Evolutionary conservation across 2,888 invertebrate species (phyloP).

Genomic region (Synergus gifuensis): DNA sequence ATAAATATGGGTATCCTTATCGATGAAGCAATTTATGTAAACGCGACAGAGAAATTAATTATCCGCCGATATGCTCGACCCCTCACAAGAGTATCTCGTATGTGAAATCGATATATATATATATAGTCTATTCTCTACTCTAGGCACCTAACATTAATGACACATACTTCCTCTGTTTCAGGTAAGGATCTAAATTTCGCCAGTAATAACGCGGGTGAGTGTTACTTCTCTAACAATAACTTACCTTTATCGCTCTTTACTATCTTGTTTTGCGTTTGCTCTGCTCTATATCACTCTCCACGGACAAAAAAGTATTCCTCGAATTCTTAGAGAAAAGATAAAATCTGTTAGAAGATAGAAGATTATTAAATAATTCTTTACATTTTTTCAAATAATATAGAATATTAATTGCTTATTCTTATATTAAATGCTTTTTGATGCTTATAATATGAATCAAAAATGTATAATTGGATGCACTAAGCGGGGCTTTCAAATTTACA

Average conservation of each 20-base stretch:
- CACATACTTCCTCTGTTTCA: slow-evolving; percentile 65
- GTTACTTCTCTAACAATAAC: slow-evolving; percentile 68
- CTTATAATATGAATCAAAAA: neutral
- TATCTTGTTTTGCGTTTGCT: slow-evolving; percentile 26
- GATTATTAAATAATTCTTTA: neutral
- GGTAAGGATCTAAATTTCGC: slow-evolving; percentile 77
- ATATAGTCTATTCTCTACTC: neutral
- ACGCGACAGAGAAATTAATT: slow-evolving; percentile 51
- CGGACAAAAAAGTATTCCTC: neutral
- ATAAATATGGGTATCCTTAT: slow-evolving; percentile 29
- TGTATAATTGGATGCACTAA: neutral
- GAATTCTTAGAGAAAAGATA: neutral
- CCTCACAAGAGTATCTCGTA: slow-evolving; percentile 45
- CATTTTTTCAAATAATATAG: neutral
- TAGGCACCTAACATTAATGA: slow-evolving; percentile 54
- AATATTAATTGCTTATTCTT: neutral
- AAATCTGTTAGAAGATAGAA: neutral
- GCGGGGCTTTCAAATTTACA: neutral
- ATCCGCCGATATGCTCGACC: neutral
- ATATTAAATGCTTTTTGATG: neutral
- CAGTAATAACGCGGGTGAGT: slow-evolving; percentile 77
- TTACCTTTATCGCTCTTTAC: slow-evolving; percentile 52
- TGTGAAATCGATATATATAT: slow-evolving; percentile 57
- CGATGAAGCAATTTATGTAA: slow-evolving; percentile 42
- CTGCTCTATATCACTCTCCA: slow-evolving; percentile 12